A percentile compares a stretch with the other conserved stretches of the same genome.
Conservation (phyloP, 2,888 invertebrate genomes). For the Scelioninae gen. 2 region DNA sequence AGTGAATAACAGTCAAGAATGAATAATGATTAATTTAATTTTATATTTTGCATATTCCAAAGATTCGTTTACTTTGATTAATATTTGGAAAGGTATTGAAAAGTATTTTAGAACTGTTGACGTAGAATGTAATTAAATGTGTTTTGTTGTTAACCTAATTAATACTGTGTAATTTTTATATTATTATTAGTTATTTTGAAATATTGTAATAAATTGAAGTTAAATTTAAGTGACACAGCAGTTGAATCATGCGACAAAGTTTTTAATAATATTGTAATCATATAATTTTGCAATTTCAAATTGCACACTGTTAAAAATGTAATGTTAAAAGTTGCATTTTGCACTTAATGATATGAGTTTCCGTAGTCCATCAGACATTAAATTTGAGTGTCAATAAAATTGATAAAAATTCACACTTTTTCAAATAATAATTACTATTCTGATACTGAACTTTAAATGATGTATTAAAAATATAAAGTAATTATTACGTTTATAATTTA, state of each 20-base stretch:
- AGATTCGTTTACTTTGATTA: conserved; percentile 49
- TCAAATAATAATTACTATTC: no score
- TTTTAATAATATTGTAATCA: background rate
- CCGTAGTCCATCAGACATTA: no score
- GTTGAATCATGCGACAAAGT: background rate
- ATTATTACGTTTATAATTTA: background rate
- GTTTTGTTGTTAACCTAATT: conserved; percentile 21
- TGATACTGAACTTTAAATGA: no score
- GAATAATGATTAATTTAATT: conserved; percentile 28
- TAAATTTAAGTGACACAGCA: background rate
- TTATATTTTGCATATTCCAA: conserved; percentile 53
- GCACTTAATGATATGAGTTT: no score
- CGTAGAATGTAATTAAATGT: conserved; percentile 13
- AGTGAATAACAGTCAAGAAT: conserved; percentile 28
- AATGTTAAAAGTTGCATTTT: no score
- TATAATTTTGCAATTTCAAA: no score
- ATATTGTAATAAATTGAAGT: conserved; percentile 1
- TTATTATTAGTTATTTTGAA: conserved; percentile 10
- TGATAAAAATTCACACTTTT: no score
- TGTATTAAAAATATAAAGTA: no score
- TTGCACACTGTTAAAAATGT: no score
- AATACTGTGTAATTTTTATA: conserved; percentile 16
- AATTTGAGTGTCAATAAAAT: no score
- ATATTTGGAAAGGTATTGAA: conserved; percentile 45
- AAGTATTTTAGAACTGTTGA: conserved; percentile 31